Percentiles rank a stretch among this genome's conserved stretches.
phyloP scores from a whole-genome alignment of 2,113 vertebrate species.

The Rafetus swinhoei region DNA sequence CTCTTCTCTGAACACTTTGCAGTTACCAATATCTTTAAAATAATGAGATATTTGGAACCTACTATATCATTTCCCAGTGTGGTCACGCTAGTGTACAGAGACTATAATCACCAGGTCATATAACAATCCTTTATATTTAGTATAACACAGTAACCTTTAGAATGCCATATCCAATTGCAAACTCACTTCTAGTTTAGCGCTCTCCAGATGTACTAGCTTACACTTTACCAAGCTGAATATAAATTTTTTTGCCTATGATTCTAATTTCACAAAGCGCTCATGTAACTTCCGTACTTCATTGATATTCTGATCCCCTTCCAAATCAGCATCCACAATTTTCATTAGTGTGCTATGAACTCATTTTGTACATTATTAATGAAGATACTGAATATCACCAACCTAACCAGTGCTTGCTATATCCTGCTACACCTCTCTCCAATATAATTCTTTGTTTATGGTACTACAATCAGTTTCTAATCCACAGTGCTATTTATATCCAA shows the following conservation, averaged over 20 bases:
- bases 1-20: not conserved
- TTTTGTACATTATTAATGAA: constrained; percentile 53
- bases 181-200: not conserved
- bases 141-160: not conserved
- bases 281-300: not conserved
- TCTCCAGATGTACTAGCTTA: not conserved
- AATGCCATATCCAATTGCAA: not conserved
- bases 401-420: constrained; percentile 6
- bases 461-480: not conserved
- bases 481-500: not conserved
- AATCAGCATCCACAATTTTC: constrained; percentile 25
- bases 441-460: not conserved
- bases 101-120: not conserved
- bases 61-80: not conserved
- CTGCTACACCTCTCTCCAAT: not conserved
- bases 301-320: constrained; percentile 25
- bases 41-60: not conserved
- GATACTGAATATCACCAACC: constrained; percentile 33
- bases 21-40: not conserved
- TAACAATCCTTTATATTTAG: rapidly evolving
- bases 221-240: not conserved
- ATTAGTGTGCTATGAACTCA: not conserved
- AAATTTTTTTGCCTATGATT: not conserved
- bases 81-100: not conserved
- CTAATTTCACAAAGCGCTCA: not conserved